These are phyloP conservation scores for Nasonia oneida DNA, from an alignment of 2,888 invertebrate genomes.

Conservation along the genomic window DNA sequence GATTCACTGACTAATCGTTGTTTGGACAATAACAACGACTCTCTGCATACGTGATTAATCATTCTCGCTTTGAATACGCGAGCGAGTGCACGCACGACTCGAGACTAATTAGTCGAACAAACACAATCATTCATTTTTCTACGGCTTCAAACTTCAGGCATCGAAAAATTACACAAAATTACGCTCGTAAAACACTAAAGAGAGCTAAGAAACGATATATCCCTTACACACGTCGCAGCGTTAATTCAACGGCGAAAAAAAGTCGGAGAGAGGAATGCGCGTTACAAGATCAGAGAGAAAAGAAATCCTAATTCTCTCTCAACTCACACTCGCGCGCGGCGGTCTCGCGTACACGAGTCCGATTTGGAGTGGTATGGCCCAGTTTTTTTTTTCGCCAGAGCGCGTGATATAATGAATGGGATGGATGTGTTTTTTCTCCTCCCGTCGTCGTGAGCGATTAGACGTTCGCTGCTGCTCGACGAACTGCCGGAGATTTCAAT, in stretches of 20 bases:
- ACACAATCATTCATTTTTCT: not conserved
- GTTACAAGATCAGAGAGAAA: constrained; percentile 37
- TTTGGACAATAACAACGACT: not conserved
- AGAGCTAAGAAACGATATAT: not conserved
- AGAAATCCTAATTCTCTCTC: constrained; percentile 52
- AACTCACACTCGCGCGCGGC: not conserved
- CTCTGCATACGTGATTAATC: not conserved
- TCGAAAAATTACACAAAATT: not conserved
- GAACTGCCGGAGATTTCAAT: constrained; percentile 47
- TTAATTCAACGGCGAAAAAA: constrained; percentile 11
- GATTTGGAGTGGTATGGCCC: constrained; percentile 50
- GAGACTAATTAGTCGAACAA: not conserved
- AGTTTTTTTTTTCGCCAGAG: constrained; percentile 32
- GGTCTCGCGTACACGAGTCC: not conserved
- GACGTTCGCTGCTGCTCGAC: not conserved
- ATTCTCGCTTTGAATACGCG: no score
- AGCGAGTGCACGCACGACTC: not conserved
- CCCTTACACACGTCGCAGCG: not conserved
- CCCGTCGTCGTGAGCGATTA: constrained; percentile 10
- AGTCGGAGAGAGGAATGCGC: constrained; percentile 17
- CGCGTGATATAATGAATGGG: constrained; percentile 57
- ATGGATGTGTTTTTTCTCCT: constrained; percentile 29
- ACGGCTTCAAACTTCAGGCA: not conserved
- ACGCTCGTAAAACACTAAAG: not conserved
- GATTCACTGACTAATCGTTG: not conserved